A percentile compares a stretch with the other conserved stretches of the same genome.
These are phyloP conservation scores for Colistium nudipinnis DNA, from an alignment of 2,113 vertebrate species.

Conservation along the genomic window DNA sequence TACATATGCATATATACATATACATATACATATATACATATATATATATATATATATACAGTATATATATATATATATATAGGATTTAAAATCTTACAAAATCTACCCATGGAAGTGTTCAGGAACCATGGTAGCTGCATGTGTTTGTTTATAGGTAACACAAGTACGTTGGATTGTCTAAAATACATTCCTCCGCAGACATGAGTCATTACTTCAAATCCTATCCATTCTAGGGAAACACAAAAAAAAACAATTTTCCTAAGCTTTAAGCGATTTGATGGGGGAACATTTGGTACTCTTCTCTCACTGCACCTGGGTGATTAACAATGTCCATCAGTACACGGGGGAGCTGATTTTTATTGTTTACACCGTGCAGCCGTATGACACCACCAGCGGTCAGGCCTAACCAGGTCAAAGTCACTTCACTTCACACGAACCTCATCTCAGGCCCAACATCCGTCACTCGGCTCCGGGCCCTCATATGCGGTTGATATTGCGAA, in stretches of 20 bases:
- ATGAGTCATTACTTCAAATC: background rate
- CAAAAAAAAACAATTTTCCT: too few species aligned
- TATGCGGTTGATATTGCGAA: background rate
- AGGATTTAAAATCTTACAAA: too few species aligned
- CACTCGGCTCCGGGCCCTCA: slow-evolving; percentile 5
- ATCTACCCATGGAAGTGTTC: too few species aligned
- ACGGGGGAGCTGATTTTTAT: background rate
- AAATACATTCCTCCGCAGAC: background rate
- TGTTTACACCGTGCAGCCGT: background rate
- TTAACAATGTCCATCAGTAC: background rate
- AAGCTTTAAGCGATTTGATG: too few species aligned
- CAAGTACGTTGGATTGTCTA: too few species aligned
- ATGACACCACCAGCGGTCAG: slow-evolving; percentile 14
- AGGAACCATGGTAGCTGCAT: too few species aligned
- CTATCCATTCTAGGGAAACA: background rate
- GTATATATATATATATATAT: too few species aligned
- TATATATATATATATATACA: too few species aligned
- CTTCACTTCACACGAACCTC: slow-evolving; percentile 40
- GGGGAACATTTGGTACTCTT: background rate
- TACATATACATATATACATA: too few species aligned
- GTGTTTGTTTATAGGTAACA: too few species aligned
- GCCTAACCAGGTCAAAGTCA: background rate
- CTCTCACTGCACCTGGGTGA: background rate
- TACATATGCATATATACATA: too few species aligned
- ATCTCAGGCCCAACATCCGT: slow-evolving; percentile 22